Evolutionary conservation across 2,888 invertebrate species (phyloP).

Genomic region (Mesoligia furuncula): DNA sequence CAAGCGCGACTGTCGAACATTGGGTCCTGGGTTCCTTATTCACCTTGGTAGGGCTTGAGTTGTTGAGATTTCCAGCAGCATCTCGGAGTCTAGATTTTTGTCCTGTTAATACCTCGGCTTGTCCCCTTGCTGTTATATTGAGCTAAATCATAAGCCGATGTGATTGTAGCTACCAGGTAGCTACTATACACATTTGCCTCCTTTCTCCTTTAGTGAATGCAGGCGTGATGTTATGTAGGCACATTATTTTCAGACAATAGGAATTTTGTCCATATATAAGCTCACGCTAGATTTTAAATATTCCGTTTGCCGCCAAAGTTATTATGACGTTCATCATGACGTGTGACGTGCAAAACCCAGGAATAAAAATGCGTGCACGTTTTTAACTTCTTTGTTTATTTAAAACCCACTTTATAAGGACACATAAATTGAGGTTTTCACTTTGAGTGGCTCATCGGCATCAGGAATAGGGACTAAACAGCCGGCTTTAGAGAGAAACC

Average conservation of each 20-base stretch:
- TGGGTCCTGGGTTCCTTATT: background rate
- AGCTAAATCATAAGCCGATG: background rate
- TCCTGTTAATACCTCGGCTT: no score
- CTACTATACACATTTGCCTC: background rate
- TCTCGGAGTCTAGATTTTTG: background rate
- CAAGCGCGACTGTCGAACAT: background rate
- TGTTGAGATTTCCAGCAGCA: background rate
- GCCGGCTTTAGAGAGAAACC: background rate
- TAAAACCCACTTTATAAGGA: background rate
- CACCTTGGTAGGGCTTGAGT: background rate
- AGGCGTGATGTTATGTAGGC: background rate
- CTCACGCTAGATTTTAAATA: constrained; percentile 29
- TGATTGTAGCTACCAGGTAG: background rate
- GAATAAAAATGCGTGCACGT: background rate
- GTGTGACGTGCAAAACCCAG: constrained; percentile 8
- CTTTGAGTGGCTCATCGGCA: background rate
- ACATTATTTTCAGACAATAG: constrained; percentile 8
- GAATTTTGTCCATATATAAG: background rate
- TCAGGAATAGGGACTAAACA: background rate
- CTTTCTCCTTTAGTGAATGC: background rate
- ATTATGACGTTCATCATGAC: constrained; percentile 13
- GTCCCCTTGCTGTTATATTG: background rate
- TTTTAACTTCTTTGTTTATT: background rate
- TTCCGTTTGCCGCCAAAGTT: constrained; percentile 37
- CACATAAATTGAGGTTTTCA: background rate